These are phyloP conservation scores for Phyto melanocephala DNA, from an alignment of 2,888 invertebrate species.

Conservation along the genomic window DNA sequence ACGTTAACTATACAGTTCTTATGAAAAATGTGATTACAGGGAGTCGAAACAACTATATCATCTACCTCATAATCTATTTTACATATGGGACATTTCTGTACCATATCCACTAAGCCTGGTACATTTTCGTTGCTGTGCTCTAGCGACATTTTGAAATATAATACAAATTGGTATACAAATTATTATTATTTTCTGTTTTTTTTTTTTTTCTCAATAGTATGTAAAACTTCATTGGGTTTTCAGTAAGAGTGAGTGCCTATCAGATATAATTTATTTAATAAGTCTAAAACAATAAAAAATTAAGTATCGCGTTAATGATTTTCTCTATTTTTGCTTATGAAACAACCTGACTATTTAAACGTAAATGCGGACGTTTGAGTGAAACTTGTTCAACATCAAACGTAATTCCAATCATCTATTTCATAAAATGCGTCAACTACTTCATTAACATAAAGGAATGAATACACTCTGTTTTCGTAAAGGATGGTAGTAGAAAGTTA, in stretches of 20 bases:
- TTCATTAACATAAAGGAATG: slow-evolving; percentile 4
- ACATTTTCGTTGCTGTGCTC: slow-evolving; percentile 9
- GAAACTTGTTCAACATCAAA: not conserved
- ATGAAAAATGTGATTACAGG: not conserved
- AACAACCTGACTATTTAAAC: not conserved
- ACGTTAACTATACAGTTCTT: slow-evolving; percentile 3
- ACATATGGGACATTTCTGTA: not conserved
- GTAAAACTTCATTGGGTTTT: not conserved
- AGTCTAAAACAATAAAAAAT: not conserved
- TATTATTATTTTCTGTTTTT: too few relatives aligned
- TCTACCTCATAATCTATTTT: not conserved
- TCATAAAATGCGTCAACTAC: not conserved
- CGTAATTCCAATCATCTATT: not conserved
- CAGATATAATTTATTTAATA: not conserved
- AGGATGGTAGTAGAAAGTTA: not conserved
- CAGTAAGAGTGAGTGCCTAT: not conserved
- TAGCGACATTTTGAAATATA: not conserved
- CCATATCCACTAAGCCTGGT: not conserved
- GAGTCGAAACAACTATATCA: slow-evolving; percentile 13
- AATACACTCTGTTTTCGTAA: not conserved
- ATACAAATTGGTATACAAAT: too few relatives aligned
- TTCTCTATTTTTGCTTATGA: not conserved
- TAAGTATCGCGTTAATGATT: not conserved
- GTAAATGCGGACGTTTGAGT: not conserved
- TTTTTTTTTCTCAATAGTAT: too few relatives aligned